Evolutionary conservation across 2,113 vertebrate genomes (phyloP).

Genomic region (Octodon degus): DNA sequence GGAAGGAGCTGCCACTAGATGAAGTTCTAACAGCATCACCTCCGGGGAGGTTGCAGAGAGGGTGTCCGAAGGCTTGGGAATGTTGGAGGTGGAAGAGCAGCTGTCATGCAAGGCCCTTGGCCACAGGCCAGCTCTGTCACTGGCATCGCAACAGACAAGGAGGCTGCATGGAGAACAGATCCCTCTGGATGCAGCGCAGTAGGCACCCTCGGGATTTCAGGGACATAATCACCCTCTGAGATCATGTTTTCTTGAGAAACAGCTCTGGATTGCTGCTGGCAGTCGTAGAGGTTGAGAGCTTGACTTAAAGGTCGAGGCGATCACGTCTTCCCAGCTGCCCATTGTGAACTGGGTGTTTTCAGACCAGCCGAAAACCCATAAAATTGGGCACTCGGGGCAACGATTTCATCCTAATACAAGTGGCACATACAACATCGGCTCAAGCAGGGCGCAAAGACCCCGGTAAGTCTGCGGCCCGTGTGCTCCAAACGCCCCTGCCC

Average conservation of each 20-base stretch:
- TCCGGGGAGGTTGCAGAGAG: background rate
- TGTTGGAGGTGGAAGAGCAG: background rate
- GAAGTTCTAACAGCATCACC: background rate
- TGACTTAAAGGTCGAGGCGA: background rate
- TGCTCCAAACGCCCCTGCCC: background rate
- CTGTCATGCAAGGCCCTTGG: background rate
- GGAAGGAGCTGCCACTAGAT: background rate
- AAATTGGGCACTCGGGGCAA: background rate
- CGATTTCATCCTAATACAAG: background rate
- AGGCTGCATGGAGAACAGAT: rapidly evolving
- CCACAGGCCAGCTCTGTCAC: background rate
- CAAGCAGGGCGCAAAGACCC: background rate
- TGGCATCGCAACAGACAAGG: background rate
- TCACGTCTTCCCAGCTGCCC: background rate
- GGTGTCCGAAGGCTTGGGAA: background rate
- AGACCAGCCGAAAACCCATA: background rate
- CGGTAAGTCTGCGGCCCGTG: background rate
- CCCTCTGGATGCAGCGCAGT: rapidly evolving
- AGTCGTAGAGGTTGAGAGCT: background rate
- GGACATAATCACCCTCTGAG: rapidly evolving
- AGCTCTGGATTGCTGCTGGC: background rate
- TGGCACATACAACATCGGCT: background rate
- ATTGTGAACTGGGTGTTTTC: background rate
- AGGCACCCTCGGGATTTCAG: background rate
- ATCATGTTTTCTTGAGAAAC: background rate